These are phyloP conservation scores for Tetraneura akinire DNA, from an alignment of 1,140 invertebrate species.

Conservation along the genomic window DNA sequence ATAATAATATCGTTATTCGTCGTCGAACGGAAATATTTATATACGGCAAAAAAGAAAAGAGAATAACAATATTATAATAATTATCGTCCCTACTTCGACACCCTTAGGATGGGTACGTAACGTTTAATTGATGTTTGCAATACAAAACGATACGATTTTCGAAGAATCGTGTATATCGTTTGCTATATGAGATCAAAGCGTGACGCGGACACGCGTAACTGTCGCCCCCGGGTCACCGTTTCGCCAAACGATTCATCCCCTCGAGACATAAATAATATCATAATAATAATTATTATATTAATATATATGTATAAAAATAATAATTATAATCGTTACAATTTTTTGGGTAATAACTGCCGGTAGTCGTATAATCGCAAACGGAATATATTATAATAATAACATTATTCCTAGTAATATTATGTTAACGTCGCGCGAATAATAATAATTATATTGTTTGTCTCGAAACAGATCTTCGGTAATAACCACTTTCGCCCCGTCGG, in stretches of 20 bases:
- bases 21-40: constrained; percentile 31
- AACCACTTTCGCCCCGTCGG: constrained; percentile 8
- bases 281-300: constrained; percentile 16
- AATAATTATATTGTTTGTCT: neutral
- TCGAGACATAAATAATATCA: neutral
- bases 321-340: too few relatives aligned
- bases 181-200: neutral
- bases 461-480: neutral
- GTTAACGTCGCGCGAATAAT: too few relatives aligned
- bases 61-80: too few relatives aligned
- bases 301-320: neutral
- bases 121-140: neutral
- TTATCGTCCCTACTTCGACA: constrained; percentile 28
- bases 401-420: too few relatives aligned
- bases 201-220: neutral
- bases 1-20: neutral
- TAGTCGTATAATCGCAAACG: too few relatives aligned
- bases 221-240: neutral
- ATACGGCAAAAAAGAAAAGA: constrained; percentile 3
- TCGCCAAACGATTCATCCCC: constrained; percentile 24
- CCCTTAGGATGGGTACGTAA: constrained; percentile 31
- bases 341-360: too few relatives aligned
- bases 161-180: constrained; percentile 36
- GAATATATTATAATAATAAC: too few relatives aligned
- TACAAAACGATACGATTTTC: constrained; percentile 21